Conservation (phyloP, 2,113 vertebrate genomes). For the Ptilonorhynchus violaceus region DNA sequence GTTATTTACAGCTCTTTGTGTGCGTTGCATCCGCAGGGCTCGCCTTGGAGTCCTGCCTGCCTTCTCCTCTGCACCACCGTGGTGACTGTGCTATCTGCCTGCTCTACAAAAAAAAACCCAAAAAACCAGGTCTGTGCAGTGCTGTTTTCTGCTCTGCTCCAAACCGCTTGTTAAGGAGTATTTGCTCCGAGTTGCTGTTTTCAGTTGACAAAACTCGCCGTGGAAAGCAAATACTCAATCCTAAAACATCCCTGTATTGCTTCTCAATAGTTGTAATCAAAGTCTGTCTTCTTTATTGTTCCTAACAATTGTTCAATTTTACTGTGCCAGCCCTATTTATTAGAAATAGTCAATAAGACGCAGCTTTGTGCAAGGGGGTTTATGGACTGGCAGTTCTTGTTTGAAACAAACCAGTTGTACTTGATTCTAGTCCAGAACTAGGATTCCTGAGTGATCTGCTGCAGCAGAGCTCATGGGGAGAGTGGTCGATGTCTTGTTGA, state of each 20-base stretch:
- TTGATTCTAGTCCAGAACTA: not conserved
- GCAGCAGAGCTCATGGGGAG: not conserved
- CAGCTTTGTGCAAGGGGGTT: not conserved
- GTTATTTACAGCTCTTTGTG: constrained; percentile 46
- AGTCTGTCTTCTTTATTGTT: constrained; percentile 24
- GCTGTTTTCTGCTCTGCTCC: not conserved
- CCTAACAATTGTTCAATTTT: not conserved
- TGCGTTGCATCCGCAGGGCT: not conserved
- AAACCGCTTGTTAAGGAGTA: constrained; percentile 1
- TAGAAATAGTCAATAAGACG: constrained; percentile 29
- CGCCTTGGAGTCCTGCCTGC: not conserved
- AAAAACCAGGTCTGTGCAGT: not conserved
- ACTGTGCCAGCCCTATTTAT: constrained; percentile 37
- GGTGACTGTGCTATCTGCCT: not conserved
- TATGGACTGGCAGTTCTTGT: not conserved
- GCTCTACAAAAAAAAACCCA: not conserved
- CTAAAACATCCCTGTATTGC: not conserved
- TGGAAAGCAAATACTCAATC: not conserved
- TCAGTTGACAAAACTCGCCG: not conserved
- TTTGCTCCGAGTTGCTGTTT: not conserved
- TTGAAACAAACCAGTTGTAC: constrained; percentile 9
- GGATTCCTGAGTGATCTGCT: constrained; percentile 37
- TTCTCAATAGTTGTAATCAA: constrained; percentile 1
- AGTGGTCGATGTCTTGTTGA: not conserved
- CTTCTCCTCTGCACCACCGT: not conserved